Base-by-base conservation (phyloP, 2,888 invertebrate genomes). In the Aleiodes alternator region DNA sequence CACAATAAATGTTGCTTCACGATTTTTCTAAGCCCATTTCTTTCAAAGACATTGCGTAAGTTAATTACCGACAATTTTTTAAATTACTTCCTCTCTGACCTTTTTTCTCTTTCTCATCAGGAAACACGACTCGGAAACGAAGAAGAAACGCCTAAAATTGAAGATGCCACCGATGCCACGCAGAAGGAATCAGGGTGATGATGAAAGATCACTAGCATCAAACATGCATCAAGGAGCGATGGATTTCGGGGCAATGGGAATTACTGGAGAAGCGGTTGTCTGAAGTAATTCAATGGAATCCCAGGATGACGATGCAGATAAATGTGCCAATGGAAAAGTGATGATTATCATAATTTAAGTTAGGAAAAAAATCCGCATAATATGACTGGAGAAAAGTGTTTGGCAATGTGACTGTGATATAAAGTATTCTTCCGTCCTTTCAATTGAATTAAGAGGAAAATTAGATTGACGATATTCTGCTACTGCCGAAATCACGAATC, bases 141-240 rank as follows among this genome's bases (percentile, higher is more conserved):
- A 83, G 76, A 84, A 76, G 56, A 83, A 78, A 79, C 82, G 78
- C 68, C 73, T 85, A 23, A 81, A 81, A 68, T 73, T 85, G 72
- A 85, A 84, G 75, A 84, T 85, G 82, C 84, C 86, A 4, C 83
- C 82, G 9, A 78, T 82, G 0, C 43, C 77, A 8, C 80, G 76
- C 16, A 76, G 76, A 31, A 79, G 76, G 59, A 59, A 74, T 61
- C 72, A 72, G 5, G 77, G 71, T 43, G 86, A 86, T 0, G 87
- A 87, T 72, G 77, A 74, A 34, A 85, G 83, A 72, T 81, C 84
- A 2, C 77, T 87, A 12, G 84, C 86, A 0, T 73, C 84, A 12
- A 84, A 86, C 23, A 87, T 87, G 87, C 86, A 84, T 69, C 85
- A 85, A 3, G 84, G 82, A 11, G 59, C 81, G 2, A 84, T 77